Evolutionary conservation across 1,140 invertebrate genomes (phyloP), one percentile per base, ranked within the genome.

Genomic region (Habropoda laboriosa): DNA sequence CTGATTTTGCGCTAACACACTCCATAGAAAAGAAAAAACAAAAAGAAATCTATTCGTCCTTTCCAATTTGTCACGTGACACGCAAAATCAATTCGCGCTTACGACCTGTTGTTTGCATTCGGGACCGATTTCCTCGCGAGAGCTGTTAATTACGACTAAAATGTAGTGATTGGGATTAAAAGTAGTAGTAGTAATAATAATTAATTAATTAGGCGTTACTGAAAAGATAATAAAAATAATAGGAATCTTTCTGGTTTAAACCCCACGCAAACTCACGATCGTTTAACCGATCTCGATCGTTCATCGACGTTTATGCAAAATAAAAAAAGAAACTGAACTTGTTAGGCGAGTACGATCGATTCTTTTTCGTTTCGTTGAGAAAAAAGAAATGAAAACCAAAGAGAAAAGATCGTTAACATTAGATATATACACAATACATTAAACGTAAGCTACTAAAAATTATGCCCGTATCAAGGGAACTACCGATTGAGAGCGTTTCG

Each of bases 201-300:
- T 79, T n/a, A n/a, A 61, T 63, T 58, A 82, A 70, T 42, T 68
- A 72, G 53, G 18, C 55, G 42, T 72, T 68, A 68, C 60, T 66
- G 24, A 49, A 79, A 72, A 49, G n/a, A 63, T 80, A 68, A 81
- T 86, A 79, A 81, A 66, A 82, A 53, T 85, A 86, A 79, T 82
- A 86, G 82, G 79, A 85, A 86, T 86, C 64, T 32, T 81, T 82
- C 76, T 70, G 64, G 51, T 74, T 53, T 51, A 45, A 47, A 7
- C 24, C 57, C 47, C 30, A 42, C n/a, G n/a, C n/a, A n/a, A n/a
- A 30, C 67, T 55, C n/a, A 76, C 45, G n/a, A 55, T 27, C 58
- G n/a, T 40, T 12, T 64, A n/a, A 21, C 47, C 49, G 40, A 74
- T 67, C n/a, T 21, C 38, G 24, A 82, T 60, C 30, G 12, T 81